Conservation (phyloP, 1,140 invertebrate species). For the Helicoverpa zea region DNA sequence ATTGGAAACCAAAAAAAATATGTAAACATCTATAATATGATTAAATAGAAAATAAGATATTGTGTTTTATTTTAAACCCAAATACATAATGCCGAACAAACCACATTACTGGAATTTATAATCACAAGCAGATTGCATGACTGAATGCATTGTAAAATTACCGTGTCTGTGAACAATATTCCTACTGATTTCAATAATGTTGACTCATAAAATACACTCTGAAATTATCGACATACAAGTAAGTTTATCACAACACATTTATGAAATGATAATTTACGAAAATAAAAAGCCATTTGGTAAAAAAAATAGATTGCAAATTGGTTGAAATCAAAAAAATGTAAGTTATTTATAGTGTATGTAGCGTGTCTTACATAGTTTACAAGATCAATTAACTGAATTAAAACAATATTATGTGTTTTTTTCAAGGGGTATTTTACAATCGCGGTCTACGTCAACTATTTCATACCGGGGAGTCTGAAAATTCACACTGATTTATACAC, state of each 20-base stretch:
- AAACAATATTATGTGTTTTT: slow-evolving; percentile 30
- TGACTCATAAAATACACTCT: slow-evolving; percentile 35
- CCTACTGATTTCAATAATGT: slow-evolving; percentile 5
- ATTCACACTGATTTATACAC: slow-evolving; percentile 52
- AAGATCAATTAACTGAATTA: slow-evolving; percentile 19
- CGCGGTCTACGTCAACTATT: slow-evolving; percentile 68
- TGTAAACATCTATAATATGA: too few relatives aligned
- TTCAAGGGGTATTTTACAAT: slow-evolving; percentile 65
- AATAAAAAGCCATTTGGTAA: too few relatives aligned
- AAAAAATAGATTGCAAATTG: too few relatives aligned
- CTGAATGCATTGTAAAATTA: slow-evolving; percentile 10
- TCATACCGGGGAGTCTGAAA: slow-evolving; percentile 64
- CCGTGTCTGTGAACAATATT: slow-evolving; percentile 2
- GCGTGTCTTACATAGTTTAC: slow-evolving; percentile 6
- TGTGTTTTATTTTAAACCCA: too few relatives aligned
- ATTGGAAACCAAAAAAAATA: too few relatives aligned
- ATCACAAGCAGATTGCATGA: neutral
- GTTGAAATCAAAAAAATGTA: too few relatives aligned
- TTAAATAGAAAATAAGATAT: too few relatives aligned
- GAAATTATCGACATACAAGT: slow-evolving; percentile 49
- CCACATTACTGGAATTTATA: neutral
- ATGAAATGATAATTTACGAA: too few relatives aligned
- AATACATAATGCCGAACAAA: too few relatives aligned
- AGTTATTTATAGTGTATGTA: neutral
- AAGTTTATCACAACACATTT: neutral